Evolutionary conservation across 2,113 vertebrate genomes (phyloP).

Genomic region (Myrmecophaga tridactyla): DNA sequence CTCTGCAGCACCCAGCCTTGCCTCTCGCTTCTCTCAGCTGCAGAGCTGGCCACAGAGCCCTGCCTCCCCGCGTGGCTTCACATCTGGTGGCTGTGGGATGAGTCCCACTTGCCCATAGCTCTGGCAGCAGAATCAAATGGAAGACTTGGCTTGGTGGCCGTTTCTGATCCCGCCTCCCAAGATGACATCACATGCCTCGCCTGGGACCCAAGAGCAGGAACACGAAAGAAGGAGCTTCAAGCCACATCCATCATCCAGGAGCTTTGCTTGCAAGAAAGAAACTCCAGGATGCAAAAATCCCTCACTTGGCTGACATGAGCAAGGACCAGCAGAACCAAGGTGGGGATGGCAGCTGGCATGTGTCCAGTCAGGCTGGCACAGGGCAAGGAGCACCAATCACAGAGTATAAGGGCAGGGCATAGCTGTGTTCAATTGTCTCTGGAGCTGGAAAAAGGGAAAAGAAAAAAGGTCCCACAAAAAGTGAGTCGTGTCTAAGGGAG

Average conservation of each 20-base stretch:
- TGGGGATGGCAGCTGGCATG: constrained; percentile 56
- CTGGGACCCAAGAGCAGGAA: not conserved
- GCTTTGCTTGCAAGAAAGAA: constrained; percentile 60
- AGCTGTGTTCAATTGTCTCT: constrained; percentile 12
- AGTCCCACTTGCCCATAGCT: rapidly evolving
- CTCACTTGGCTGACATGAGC: constrained; percentile 68
- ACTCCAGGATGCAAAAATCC: constrained; percentile 68
- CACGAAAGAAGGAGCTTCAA: too few species aligned
- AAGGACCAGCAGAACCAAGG: constrained; percentile 41
- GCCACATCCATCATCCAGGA: not conserved
- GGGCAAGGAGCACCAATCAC: constrained; percentile 47
- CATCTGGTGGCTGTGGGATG: rapidly evolving
- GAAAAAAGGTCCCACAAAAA: not conserved
- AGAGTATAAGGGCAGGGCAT: not conserved
- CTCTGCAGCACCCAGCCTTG: not conserved
- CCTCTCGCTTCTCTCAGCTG: not conserved
- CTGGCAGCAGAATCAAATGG: constrained; percentile 42
- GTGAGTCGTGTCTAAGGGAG: not conserved
- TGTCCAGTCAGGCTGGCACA: constrained; percentile 30
- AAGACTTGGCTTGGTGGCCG: constrained; percentile 11
- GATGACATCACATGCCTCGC: constrained; percentile 28
- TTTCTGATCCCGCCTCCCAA: not conserved
- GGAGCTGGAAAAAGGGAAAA: not conserved
- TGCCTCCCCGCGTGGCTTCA: not conserved
- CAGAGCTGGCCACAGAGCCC: not conserved